Evolutionary conservation across 2,113 vertebrate genomes (phyloP), one percentile per base, ranked within the genome.

Genomic region (Ramphastos sulfuratus): DNA sequence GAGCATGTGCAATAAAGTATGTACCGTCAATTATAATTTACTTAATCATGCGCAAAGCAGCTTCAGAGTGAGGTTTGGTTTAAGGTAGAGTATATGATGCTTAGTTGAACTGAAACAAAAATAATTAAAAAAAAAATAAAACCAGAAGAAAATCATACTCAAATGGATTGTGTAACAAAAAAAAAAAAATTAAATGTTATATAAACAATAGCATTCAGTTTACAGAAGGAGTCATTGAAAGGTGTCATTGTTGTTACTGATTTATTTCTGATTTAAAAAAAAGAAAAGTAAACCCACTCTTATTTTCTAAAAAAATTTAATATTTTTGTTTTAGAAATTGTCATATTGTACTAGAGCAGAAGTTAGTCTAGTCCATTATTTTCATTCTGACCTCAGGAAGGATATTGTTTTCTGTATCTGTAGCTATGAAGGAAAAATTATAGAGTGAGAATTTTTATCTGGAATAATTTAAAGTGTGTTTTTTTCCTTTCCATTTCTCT

Each of bases 21-120:
- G 50, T 25, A 48, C 31, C 8, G 12, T 82, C 69, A 61, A 54
- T 93, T 93, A 59, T 67, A 81, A 96, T 90, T 93, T 96, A 88
- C 55, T 37, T 90, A 83, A 87, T 83, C 56, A 78, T 50, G 44
- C 35, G 82, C 19, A 35, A 76, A 84, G 70, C 14, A 82, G 8
- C 8, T 76, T 73, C 59, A 63, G 56, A 52, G 33, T 74, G 27
- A 70, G 79, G 20, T 75, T 80, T 88, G 14, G 6, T 10, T 69
- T 21, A 35, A 79, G 17, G 31, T 78, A 58, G 12, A 59, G 7
- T 39, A 55, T 55, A 31, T 30, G 24, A 56, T 2, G 6, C 6
- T 9, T 27, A 6, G 23, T 6, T 79, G 16, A 85, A 89, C 15
- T 66, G 13, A 81, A 82, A 60, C 55, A 80, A 79, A 28, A 66